phyloP scores from a whole-genome alignment of 1,140 invertebrate species.

The Pogonomyrmex californicus region DNA sequence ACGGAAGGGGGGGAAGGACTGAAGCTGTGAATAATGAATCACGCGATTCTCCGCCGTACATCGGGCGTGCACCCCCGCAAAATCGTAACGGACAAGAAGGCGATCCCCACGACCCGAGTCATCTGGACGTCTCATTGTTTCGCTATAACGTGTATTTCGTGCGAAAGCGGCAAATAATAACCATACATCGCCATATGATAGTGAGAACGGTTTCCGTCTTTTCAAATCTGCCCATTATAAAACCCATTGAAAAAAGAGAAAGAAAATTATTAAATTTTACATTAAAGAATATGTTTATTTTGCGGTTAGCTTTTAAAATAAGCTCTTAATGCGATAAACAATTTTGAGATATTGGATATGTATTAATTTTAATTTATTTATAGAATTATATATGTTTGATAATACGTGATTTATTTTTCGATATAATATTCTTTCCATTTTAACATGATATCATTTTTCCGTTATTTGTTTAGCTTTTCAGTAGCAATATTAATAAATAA shows the following conservation, averaged over 20 bases:
- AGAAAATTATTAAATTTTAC: not conserved
- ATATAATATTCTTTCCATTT: not conserved
- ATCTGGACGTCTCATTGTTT: constrained; percentile 37
- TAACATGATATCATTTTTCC: not conserved
- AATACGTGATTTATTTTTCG: not conserved
- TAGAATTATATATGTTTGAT: not conserved
- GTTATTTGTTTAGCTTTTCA: not conserved
- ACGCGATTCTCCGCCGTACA: constrained; percentile 74
- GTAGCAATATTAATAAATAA: not conserved
- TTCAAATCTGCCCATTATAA: not conserved
- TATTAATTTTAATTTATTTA: constrained; percentile 17
- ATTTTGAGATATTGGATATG: not conserved
- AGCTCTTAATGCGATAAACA: not conserved
- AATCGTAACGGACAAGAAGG: constrained; percentile 35
- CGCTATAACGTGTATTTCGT: constrained; percentile 17
- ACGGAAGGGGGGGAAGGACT: constrained; percentile 13
- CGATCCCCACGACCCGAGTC: constrained; percentile 6
- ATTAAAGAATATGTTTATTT: not conserved
- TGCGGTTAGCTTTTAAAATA: not conserved
- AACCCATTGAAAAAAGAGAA: not conserved
- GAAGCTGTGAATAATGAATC: constrained; percentile 84
- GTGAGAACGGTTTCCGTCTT: not conserved
- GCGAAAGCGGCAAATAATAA: constrained; percentile 7
- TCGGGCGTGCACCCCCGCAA: not conserved
- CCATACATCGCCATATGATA: not conserved